A percentile compares a stretch with the other conserved stretches of the same genome.
These are phyloP conservation scores for Lindbergichthys nudifrons DNA, from an alignment of 2,797 vertebrate species.

Conservation along the genomic window DNA sequence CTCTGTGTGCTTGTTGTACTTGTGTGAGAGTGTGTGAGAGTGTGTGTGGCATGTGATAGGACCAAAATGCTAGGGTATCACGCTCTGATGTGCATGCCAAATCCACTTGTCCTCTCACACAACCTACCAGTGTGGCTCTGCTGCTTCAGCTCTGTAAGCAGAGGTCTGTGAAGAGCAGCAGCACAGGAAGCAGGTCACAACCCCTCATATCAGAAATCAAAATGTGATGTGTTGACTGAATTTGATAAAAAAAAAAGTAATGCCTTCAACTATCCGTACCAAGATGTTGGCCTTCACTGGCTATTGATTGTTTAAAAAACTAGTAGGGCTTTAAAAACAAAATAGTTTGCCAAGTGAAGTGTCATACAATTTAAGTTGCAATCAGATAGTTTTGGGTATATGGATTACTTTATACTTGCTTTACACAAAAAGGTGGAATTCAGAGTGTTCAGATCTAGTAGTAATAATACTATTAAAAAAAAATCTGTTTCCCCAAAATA, in stretches of 20 bases:
- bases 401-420: too few species aligned
- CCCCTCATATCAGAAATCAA: slow-evolving; percentile 57
- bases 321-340: not conserved
- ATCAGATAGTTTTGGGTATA: not conserved
- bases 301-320: slow-evolving; percentile 16
- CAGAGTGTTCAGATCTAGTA: too few species aligned
- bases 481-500: too few species aligned
- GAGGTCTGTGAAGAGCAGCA: slow-evolving; percentile 63
- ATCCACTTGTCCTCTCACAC: slow-evolving; percentile 83
- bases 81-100: slow-evolving; percentile 84
- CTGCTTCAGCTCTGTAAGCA: slow-evolving; percentile 64
- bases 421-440: too few species aligned
- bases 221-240: slow-evolving; percentile 53
- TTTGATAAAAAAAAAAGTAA: slow-evolving; percentile 36
- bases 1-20: slow-evolving; percentile 50
- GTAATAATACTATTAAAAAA: too few species aligned
- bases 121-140: slow-evolving; percentile 74
- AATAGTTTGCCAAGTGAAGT: not conserved
- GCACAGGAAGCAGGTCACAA: slow-evolving; percentile 67
- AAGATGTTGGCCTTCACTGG: not conserved
- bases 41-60: slow-evolving; percentile 78
- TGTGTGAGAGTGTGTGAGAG: slow-evolving; percentile 43
- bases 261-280: slow-evolving; percentile 51
- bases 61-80: slow-evolving; percentile 80
- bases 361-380: slow-evolving; percentile 2